A percentile compares a stretch with the other conserved stretches of the same genome.
These are phyloP conservation scores for Cepaea nemoralis DNA, from an alignment of 1,140 invertebrate species.

Conservation along the genomic window DNA sequence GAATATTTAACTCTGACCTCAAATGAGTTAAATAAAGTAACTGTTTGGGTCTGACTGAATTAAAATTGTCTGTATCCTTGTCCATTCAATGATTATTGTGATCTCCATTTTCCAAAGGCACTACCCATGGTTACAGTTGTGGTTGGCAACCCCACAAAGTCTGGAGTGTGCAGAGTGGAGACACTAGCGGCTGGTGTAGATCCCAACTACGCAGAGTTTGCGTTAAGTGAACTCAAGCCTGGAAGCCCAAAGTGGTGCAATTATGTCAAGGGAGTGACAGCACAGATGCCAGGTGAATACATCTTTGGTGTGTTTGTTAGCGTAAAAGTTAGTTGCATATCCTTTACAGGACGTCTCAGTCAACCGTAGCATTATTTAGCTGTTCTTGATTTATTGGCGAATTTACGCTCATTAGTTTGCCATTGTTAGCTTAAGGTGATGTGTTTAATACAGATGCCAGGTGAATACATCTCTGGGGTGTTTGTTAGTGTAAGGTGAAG, in stretches of 20 bases:
- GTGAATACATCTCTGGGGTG: conserved; percentile 71
- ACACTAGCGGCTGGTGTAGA: conserved; percentile 74
- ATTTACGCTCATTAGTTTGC: too few relatives aligned
- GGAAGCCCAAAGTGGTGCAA: conserved; percentile 88
- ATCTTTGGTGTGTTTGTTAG: too few relatives aligned
- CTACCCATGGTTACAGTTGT: conserved; percentile 85
- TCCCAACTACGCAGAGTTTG: conserved; percentile 74
- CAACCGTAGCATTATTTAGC: too few relatives aligned
- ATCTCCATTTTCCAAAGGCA: conserved; percentile 66
- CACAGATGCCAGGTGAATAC: conserved; percentile 81
- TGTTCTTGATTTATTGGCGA: too few relatives aligned
- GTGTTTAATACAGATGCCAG: conserved; percentile 84
- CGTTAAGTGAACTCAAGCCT: conserved; percentile 73
- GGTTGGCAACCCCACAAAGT: conserved; percentile 77
- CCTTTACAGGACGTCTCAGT: too few relatives aligned
- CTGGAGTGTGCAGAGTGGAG: conserved; percentile 74
- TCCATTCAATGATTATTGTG: background rate
- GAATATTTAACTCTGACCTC: too few relatives aligned
- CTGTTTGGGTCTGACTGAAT: too few relatives aligned
- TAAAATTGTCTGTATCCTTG: too few relatives aligned
- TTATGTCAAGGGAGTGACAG: conserved; percentile 90
- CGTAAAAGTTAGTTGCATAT: too few relatives aligned
- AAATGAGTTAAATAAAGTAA: too few relatives aligned
- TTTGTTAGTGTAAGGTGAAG: too few relatives aligned
- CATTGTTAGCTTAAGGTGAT: too few relatives aligned